Evolutionary conservation across 2,888 invertebrate genomes (phyloP).

Genomic region (Villa cingulata): DNA sequence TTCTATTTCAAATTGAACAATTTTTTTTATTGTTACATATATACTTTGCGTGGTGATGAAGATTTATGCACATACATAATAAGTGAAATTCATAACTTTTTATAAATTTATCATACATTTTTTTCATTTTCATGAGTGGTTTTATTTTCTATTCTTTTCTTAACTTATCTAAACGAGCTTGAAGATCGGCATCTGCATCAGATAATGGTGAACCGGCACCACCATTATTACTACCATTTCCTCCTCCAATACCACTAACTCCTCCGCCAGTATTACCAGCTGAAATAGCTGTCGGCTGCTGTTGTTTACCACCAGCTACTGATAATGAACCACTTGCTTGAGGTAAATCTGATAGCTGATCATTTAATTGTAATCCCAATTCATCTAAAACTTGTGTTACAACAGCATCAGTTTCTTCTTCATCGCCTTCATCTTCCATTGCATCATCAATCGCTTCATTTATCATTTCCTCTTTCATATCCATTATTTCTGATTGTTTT

Average conservation of each 20-base stretch:
- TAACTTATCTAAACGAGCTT: constrained; percentile 90
- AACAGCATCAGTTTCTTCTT: constrained; percentile 93
- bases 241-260: constrained; percentile 33
- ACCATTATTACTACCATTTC: constrained; percentile 43
- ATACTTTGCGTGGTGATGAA: too few species aligned
- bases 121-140: too few species aligned
- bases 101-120: too few species aligned
- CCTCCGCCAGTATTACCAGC: constrained; percentile 33
- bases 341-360: constrained; percentile 83
- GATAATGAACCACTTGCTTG: constrained; percentile 44
- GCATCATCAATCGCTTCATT: constrained; percentile 99
- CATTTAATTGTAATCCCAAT: constrained; percentile 86
- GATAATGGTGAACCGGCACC: constrained; percentile 40
- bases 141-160: constrained; percentile 53
- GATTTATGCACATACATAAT: too few species aligned
- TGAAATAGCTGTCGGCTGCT: constrained; percentile 44
- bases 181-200: constrained; percentile 92
- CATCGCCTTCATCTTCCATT: constrained; percentile 96
- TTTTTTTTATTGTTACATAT: too few species aligned
- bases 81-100: too few species aligned
- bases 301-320: constrained; percentile 45
- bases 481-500: constrained; percentile 99
- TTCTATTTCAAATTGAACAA: too few species aligned
- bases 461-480: constrained; percentile 99
- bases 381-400: constrained; percentile 96